phyloP scores from a whole-genome alignment of 2,113 vertebrate genomes.

The Plecturocebus donacophilus region DNA sequence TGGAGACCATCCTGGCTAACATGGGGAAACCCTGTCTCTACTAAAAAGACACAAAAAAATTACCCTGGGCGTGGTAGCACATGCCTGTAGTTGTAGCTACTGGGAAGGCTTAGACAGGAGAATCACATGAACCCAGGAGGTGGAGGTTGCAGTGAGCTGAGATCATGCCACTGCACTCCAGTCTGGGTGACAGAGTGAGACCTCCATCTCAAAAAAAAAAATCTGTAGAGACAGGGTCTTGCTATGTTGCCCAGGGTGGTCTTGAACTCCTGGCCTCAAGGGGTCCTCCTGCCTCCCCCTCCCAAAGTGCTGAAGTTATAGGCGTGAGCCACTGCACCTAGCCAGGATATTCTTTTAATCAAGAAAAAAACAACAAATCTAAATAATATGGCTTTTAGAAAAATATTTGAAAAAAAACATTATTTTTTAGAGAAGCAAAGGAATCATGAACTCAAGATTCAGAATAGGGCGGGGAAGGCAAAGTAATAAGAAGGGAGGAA shows the following conservation, averaged over 20 bases:
- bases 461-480: neutral
- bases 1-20: too few species aligned
- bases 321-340: neutral
- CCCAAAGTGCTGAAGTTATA: neutral
- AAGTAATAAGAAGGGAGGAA: neutral
- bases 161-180: too few species aligned
- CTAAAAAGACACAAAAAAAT: too few species aligned
- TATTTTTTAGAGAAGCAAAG: conserved; percentile 34
- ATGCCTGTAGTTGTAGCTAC: too few species aligned
- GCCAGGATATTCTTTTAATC: neutral
- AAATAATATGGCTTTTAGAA: neutral
- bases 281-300: neutral
- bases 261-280: neutral
- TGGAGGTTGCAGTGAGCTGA: too few species aligned
- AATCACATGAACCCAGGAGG: too few species aligned
- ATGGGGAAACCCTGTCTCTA: too few species aligned
- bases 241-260: neutral
- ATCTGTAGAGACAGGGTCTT: neutral
- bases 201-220: too few species aligned
- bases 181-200: too few species aligned
- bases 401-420: neutral
- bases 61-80: too few species aligned
- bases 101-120: too few species aligned
- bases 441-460: conserved; percentile 25
- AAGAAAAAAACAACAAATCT: neutral